Conservation (phyloP, 2,113 vertebrate genomes). For the Coturnix japonica region DNA sequence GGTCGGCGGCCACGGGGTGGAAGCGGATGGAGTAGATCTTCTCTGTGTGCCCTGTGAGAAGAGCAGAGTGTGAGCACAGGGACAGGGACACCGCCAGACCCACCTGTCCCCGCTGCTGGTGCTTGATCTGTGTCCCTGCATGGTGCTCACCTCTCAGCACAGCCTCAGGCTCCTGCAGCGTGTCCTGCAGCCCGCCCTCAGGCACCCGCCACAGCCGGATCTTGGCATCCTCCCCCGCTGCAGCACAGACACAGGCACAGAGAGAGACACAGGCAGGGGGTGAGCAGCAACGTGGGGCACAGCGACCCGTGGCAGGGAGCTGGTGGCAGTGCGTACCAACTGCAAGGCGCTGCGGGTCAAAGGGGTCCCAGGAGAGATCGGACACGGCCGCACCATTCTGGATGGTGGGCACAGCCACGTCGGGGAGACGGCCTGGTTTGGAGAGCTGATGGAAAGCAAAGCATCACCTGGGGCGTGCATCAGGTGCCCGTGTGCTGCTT, state of each 20-base stretch:
- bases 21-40: constrained; percentile 96
- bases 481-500: neutral
- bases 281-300: accelerated
- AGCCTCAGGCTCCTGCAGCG: constrained; percentile 81
- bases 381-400: constrained; percentile 87
- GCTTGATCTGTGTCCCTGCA: accelerated
- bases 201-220: constrained; percentile 92
- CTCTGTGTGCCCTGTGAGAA: constrained; percentile 86
- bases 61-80: neutral
- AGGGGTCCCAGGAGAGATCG: constrained; percentile 94
- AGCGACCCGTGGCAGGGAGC: neutral
- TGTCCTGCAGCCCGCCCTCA: constrained; percentile 82
- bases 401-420: constrained; percentile 85
- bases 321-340: constrained; percentile 78
- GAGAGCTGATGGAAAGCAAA: constrained; percentile 76
- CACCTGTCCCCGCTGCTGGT: neutral
- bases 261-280: neutral
- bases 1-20: constrained; percentile 85
- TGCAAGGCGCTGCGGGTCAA: constrained; percentile 82
- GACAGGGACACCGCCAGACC: accelerated
- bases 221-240: constrained; percentile 92
- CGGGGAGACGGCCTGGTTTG: constrained; percentile 86
- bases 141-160: constrained; percentile 83
- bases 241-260: neutral
- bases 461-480: neutral